phyloP scores from a whole-genome alignment of 2,888 invertebrate species.

The Cheilosia scutellata region DNA sequence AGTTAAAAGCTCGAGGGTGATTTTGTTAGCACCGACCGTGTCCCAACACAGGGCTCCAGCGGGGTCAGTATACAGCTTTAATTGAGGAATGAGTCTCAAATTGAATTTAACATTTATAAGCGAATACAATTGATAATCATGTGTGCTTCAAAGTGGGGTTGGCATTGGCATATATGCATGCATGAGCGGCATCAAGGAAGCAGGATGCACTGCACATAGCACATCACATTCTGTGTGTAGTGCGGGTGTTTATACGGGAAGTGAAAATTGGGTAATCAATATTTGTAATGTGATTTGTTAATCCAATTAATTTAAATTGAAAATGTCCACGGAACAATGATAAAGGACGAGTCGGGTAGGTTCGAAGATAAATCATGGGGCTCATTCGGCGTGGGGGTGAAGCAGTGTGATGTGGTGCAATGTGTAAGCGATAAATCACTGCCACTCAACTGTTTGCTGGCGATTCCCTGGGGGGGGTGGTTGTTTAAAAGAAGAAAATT shows the following conservation, averaged over 20 bases:
- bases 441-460: conserved; percentile 42
- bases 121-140: conserved; percentile 62
- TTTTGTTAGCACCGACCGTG: conserved; percentile 42
- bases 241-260: conserved; percentile 53
- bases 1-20: conserved; percentile 51
- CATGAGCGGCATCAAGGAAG: background rate
- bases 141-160: conserved; percentile 12
- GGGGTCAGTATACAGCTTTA: conserved; percentile 46
- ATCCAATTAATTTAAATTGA: conserved; percentile 76
- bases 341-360: conserved; percentile 50
- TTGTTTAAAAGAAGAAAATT: conserved; percentile 39
- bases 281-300: conserved; percentile 76
- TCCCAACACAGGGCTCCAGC: no score
- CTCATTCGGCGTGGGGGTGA: background rate
- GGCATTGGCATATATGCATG: background rate
- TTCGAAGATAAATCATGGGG: conserved; percentile 61
- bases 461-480: background rate
- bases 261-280: conserved; percentile 76
- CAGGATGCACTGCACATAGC: conserved; percentile 20
- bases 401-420: conserved; percentile 23
- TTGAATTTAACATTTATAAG: conserved; percentile 70
- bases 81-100: conserved; percentile 61
- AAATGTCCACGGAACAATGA: conserved; percentile 67
- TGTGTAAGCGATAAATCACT: conserved; percentile 71
- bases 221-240: background rate